These are phyloP conservation scores for Ormyrus labotus DNA, from an alignment of 2,888 invertebrate species.

Conservation along the genomic window DNA sequence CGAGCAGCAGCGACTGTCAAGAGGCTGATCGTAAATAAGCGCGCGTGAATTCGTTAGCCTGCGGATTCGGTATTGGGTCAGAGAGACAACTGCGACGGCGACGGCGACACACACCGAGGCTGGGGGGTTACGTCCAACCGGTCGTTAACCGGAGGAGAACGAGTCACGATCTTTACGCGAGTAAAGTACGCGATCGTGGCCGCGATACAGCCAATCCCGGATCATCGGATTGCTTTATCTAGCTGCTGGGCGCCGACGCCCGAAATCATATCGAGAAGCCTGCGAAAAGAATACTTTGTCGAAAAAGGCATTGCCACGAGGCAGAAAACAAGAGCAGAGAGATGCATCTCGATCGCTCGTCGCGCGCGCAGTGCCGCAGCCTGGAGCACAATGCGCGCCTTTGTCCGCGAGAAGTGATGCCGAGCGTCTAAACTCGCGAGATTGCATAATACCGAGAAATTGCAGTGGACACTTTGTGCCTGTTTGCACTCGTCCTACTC, in stretches of 20 bases:
- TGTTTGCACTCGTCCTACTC: neutral
- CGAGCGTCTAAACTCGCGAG: neutral
- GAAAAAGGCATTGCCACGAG: constrained; percentile 9
- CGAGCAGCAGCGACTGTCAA: constrained; percentile 36
- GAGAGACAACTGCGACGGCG: neutral
- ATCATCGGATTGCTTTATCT: constrained; percentile 50
- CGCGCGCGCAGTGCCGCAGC: constrained; percentile 9
- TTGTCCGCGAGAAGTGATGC: constrained; percentile 54
- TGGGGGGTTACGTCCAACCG: neutral
- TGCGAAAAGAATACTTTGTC: constrained; percentile 13
- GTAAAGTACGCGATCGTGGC: constrained; percentile 58
- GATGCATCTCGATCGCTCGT: no score
- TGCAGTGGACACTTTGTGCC: constrained; percentile 2
- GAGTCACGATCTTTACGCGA: constrained; percentile 58
- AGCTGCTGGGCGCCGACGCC: constrained; percentile 5
- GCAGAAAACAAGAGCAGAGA: no score
- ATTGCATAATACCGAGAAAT: neutral
- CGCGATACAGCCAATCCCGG: constrained; percentile 54
- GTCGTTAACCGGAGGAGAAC: constrained; percentile 56
- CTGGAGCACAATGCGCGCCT: constrained; percentile 56
- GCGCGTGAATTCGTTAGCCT: constrained; percentile 48
- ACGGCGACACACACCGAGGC: neutral
- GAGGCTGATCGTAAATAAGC: constrained; percentile 44
- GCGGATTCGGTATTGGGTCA: constrained; percentile 50
- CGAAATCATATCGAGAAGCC: constrained; percentile 31